These are phyloP conservation scores for Steatornis caripensis DNA, from an alignment of 2,113 vertebrate genomes.

Conservation along the genomic window DNA sequence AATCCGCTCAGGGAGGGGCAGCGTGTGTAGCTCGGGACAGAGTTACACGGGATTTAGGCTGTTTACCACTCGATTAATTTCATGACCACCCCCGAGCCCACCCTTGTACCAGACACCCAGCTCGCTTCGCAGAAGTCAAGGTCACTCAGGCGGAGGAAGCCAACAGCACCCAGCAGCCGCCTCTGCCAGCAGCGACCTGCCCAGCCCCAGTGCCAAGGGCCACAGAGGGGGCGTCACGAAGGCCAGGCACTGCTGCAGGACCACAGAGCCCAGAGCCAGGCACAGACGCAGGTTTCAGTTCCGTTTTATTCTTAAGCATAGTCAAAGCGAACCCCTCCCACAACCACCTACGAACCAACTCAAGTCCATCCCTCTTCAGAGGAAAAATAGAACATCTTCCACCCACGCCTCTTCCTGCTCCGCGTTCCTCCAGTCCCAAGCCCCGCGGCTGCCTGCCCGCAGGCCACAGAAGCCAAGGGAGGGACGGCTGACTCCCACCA, in stretches of 20 bases:
- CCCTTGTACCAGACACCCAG: neutral
- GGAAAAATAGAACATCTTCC: conserved; percentile 34
- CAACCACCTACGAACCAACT: neutral
- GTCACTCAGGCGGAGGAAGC: neutral
- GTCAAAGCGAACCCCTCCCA: neutral
- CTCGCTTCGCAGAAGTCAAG: neutral
- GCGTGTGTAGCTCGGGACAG: neutral
- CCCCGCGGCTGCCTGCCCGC: neutral
- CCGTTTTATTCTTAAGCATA: conserved; percentile 50
- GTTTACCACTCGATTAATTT: conserved; percentile 49
- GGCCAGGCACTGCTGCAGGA: no score
- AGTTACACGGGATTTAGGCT: conserved; percentile 62
- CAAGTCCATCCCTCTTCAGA: neutral
- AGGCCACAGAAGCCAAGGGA: neutral
- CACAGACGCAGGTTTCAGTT: neutral
- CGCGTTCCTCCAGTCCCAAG: neutral
- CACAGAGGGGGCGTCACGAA: no score
- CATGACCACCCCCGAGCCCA: neutral
- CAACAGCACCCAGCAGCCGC: accelerated
- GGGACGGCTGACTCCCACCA: neutral
- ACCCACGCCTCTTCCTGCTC: neutral
- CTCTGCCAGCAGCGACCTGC: neutral
- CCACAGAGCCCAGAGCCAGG: neutral
- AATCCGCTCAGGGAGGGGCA: conserved; percentile 34
- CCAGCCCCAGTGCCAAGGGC: accelerated